Evolutionary conservation across 1,140 invertebrate species (phyloP), one percentile per base, ranked within the genome.

Genomic region (Micrasema minimum): DNA sequence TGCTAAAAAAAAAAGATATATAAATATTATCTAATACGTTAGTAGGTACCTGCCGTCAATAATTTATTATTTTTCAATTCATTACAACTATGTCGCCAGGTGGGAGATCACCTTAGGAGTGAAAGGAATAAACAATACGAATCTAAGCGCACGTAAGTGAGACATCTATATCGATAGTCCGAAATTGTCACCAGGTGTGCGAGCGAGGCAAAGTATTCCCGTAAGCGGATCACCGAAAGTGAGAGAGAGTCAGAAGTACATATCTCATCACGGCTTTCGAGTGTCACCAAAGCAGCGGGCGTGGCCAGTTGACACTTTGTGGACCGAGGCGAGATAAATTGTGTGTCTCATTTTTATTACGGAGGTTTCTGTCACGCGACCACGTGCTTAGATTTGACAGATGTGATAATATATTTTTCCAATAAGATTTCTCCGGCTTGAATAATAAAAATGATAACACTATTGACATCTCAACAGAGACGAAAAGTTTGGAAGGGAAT

Each of bases 211-310:
- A n/a, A 46, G 22, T 20, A 46, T 23, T 12, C 9, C n/a, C 3
- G 23, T 7, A 9, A 12, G 11, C 18, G 59, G 23, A 62, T 45
- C n/a, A 26, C 20, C 14, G 41, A 1, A 38, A 23, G 59, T 23
- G 41, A 2, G 59, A 45, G 20, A 45, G 59, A 46, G 59, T 23
- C 11, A 45, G 43, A 5, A 23, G 22, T 46, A 46, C 2, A 23
- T 2, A n/a, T n/a, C 41, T 12, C 20, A 11, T 9, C 2, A 7
- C 12, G 35, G 18, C 12, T 26, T 31, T 45, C 22, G n/a, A 46
- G 11, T 62, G 59, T 62, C 59, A 62, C 59, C 59, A 62, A n/a
- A 62, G 59, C 9, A 38, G 10, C n/a, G 59, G 59, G 59, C 41
- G 59, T 20, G 43, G 59, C 59, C 1, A 11, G 26, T 12, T 12